Percentiles rank a stretch among this genome's conserved stretches.
These are phyloP conservation scores for Pipra filicauda DNA, from an alignment of 2,113 vertebrate species.

Conservation along the genomic window DNA sequence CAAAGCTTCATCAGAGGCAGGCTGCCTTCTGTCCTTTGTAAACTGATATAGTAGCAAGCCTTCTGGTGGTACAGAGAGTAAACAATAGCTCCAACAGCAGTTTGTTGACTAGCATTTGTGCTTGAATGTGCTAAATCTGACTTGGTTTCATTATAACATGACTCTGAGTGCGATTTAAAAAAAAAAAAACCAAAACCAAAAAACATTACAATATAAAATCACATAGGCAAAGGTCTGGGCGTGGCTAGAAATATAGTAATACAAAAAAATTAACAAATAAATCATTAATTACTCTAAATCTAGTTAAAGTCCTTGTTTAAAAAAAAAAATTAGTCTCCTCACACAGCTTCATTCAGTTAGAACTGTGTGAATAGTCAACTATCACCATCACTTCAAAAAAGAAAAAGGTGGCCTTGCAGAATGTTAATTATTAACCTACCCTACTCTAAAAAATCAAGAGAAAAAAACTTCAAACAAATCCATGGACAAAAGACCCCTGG, in stretches of 20 bases:
- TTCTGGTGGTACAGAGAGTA: not conserved
- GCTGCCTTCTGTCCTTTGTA: constrained; percentile 23
- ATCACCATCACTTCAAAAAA: not conserved
- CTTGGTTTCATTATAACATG: not conserved
- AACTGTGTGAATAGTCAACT: not conserved
- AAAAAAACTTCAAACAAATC: not conserved
- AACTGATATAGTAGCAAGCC: constrained; percentile 7
- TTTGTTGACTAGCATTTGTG: not conserved
- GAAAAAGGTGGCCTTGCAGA: not conserved
- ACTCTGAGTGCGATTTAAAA: not conserved
- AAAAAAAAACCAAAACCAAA: not conserved
- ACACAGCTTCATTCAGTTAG: not conserved
- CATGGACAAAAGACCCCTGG: not conserved
- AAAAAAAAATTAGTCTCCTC: not conserved
- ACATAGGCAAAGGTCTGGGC: not conserved
- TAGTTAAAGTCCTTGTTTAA: not conserved
- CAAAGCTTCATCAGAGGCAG: not conserved
- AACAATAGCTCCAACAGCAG: not conserved
- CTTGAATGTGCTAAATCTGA: not conserved
- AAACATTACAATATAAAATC: not conserved
- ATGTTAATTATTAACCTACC: not conserved
- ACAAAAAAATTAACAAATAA: not conserved
- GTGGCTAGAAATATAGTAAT: not conserved
- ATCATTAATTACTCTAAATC: not conserved
- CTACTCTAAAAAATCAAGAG: not conserved